Evolutionary conservation across 2,888 invertebrate genomes (phyloP).

Genomic region (Caenorhabditis imperialis): DNA sequence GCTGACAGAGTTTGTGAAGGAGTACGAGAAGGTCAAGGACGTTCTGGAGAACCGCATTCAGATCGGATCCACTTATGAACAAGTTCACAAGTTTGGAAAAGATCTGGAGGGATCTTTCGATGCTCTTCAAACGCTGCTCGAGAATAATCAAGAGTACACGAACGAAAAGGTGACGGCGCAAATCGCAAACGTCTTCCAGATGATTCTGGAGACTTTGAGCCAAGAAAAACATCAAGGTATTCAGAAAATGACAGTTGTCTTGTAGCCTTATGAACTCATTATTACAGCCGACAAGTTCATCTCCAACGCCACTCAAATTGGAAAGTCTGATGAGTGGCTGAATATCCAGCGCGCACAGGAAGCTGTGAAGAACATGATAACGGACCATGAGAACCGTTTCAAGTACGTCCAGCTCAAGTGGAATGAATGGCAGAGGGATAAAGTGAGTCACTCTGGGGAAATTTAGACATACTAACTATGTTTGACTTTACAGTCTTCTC

Average conservation of each 20-base stretch:
- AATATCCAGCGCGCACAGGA: conserved; percentile 64
- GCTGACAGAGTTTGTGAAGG: conserved; percentile 55
- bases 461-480: background rate
- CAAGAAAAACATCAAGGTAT: conserved; percentile 74
- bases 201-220: conserved; percentile 71
- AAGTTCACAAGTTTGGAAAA: conserved; percentile 71
- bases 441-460: conserved; percentile 26
- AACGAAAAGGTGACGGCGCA: conserved; percentile 70
- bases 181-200: conserved; percentile 74
- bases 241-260: too few relatives aligned
- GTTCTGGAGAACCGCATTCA: conserved; percentile 69
- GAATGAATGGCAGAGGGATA: conserved; percentile 67
- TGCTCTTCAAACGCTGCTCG: conserved; percentile 67
- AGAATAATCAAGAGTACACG: conserved; percentile 66
- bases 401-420: conserved; percentile 69
- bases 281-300: conserved; percentile 71
- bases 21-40: conserved; percentile 69
- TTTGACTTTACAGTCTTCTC: conserved; percentile 16
- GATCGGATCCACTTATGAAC: conserved; percentile 72
- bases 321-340: conserved; percentile 56
- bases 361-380: conserved; percentile 64
- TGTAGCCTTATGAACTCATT: too few relatives aligned
- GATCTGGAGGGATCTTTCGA: conserved; percentile 73
- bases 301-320: conserved; percentile 58
- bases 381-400: conserved; percentile 69